Base-by-base conservation (phyloP, 2,113 vertebrate species). In the Prunella fulvescens region DNA sequence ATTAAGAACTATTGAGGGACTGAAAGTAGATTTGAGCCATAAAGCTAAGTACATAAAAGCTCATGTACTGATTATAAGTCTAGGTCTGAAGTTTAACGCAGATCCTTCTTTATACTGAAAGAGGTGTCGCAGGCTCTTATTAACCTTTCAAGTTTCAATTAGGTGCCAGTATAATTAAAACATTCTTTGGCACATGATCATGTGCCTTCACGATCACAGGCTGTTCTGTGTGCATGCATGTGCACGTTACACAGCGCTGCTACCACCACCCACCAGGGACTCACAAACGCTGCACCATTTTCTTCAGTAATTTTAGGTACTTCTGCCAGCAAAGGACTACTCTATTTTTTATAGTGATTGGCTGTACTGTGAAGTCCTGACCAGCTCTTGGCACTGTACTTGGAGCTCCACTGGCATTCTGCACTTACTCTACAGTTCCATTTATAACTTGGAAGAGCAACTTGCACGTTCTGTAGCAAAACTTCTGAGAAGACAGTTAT, bases 81-180 rank as follows among this genome's bases (percentile, higher is more conserved):
- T 42, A 81, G 65, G 40, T 81, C 73, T 87, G 57, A 90, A 82
- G 39, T 69, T 83, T 80, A 93, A 72, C 0, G 3, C 9, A 53
- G 58, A 79, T 62, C 51, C 26, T 69, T 81, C 62, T 93, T 80
- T 54, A 44, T 24, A 61, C 23, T 26, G 37, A 82, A 88, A 18
- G 45, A 93, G 50, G 71, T 80, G 67, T 82, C 85, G 69, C 48
- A 82, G 79, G 47, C 58, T 88, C 40, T 66, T 58, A 45, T 37
- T 86, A 93, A 23, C 54, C 48, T 90, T 80, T 74, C 45, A 92
- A 70, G 23, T 48, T 77, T 88, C 86, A 60, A 91, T 83, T 86
- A 72, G n/a, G 86, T 66, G 67, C 54, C 82, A 93, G 58, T 23
- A 19, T 61, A 88, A 96, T 94, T 88, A 90, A 80, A 94, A 80